A percentile compares a stretch with the other conserved stretches of the same genome.
Evolutionary conservation across 2,797 vertebrate species (phyloP).

Genomic region (Poecilia velifera): DNA sequence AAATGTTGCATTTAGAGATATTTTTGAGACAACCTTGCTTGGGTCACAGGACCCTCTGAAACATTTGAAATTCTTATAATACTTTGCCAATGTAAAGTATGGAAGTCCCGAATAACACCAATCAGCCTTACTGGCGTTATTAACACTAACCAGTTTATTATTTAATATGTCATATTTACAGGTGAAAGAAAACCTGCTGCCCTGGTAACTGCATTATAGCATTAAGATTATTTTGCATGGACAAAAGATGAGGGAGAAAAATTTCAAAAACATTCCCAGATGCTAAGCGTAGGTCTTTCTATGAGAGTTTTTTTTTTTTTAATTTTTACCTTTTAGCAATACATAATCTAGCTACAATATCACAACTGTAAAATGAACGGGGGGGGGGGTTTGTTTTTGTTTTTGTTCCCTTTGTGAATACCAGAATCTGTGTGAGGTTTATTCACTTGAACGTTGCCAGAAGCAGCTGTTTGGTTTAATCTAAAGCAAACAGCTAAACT

Average conservation of each 20-base stretch:
- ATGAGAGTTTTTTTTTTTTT: not conserved
- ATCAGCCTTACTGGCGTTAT: not conserved
- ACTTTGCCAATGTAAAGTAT: not conserved
- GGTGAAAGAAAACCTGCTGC: not conserved
- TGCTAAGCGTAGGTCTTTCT: not conserved
- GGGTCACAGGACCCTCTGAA: slow-evolving; percentile 48
- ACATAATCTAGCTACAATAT: not conserved
- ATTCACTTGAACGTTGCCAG: not conserved
- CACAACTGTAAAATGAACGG: not conserved
- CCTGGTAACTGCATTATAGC: not conserved
- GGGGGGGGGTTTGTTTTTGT: too few species aligned
- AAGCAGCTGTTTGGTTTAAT: not conserved
- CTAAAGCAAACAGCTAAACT: not conserved
- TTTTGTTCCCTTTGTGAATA: not conserved
- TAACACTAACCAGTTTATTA: slow-evolving; percentile 4
- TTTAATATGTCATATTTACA: not conserved
- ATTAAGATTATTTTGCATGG: not conserved
- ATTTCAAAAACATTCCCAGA: not conserved
- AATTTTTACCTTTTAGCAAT: not conserved
- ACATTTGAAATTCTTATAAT: slow-evolving; percentile 51
- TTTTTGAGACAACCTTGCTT: not conserved
- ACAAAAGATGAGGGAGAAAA: not conserved
- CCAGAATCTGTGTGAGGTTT: not conserved
- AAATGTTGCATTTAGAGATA: not conserved
- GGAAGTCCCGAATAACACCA: slow-evolving; percentile 1